phyloP scores from a whole-genome alignment of 2,888 invertebrate species.

The Syrista parreyssii region DNA sequence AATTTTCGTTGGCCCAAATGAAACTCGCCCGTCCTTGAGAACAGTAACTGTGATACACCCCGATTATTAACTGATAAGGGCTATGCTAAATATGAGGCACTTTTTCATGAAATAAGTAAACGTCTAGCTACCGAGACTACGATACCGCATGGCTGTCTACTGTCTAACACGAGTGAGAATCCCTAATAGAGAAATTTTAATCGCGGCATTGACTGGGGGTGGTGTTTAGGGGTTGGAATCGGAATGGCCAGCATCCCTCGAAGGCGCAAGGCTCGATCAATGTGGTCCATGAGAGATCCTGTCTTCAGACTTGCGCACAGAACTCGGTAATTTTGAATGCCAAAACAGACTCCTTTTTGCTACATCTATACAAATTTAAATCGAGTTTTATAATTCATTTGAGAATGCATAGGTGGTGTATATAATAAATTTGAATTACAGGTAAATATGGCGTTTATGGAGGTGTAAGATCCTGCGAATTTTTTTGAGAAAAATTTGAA shows the following conservation, averaged over 20 bases:
- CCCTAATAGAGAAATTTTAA: slow-evolving; percentile 44
- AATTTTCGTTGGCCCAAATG: background rate
- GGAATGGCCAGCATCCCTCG: slow-evolving; percentile 48
- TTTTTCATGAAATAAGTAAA: slow-evolving; percentile 18
- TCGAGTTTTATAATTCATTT: background rate
- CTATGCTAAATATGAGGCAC: slow-evolving; percentile 13
- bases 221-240: slow-evolving; percentile 47
- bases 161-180: slow-evolving; percentile 39
- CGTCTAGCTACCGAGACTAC: slow-evolving; percentile 44
- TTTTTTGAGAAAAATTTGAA: background rate
- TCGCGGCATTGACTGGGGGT: slow-evolving; percentile 52
- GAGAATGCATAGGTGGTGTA: no score
- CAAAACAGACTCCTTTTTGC: background rate
- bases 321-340: background rate
- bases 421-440: background rate
- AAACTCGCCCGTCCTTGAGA: background rate
- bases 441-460: background rate
- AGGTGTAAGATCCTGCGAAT: background rate
- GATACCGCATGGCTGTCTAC: slow-evolving; percentile 49
- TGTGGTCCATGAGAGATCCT: slow-evolving; percentile 42
- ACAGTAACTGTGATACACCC: background rate
- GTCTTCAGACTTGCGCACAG: slow-evolving; percentile 42
- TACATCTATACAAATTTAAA: background rate
- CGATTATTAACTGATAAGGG: background rate
- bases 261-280: slow-evolving; percentile 57